Percentiles rank a stretch among this genome's conserved stretches.
These are phyloP conservation scores for Catharus bicknelli DNA, from an alignment of 2,113 vertebrate species.

Conservation along the genomic window DNA sequence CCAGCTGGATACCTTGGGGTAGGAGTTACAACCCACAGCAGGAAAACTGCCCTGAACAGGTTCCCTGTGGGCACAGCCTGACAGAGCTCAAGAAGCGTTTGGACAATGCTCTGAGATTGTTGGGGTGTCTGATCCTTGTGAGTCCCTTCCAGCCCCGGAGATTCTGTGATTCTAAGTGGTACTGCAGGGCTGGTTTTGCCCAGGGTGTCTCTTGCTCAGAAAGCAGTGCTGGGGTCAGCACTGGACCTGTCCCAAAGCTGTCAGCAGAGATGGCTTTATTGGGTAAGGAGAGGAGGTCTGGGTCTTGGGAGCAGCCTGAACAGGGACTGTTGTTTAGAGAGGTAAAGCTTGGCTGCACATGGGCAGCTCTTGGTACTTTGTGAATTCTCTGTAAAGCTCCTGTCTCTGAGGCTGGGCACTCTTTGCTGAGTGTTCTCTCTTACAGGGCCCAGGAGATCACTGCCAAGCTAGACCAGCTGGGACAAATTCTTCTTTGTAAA, in stretches of 20 bases:
- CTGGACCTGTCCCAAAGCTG: fast-evolving
- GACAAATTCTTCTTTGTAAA: not conserved
- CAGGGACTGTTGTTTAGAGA: not conserved
- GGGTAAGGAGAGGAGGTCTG: not conserved
- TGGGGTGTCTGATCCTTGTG: not conserved
- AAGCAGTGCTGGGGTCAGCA: not conserved
- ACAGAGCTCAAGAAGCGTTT: not conserved
- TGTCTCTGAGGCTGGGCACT: not conserved
- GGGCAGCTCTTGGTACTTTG: not conserved
- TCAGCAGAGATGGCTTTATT: not conserved
- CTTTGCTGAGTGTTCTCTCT: not conserved
- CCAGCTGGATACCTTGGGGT: not conserved
- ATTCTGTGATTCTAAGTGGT: not conserved
- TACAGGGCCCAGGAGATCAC: not conserved
- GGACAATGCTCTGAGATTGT: not conserved
- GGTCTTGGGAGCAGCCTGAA: not conserved
- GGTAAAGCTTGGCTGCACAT: not conserved
- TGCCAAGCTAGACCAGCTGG: not conserved
- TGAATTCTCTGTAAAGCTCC: not conserved
- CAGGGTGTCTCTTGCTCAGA: not conserved
- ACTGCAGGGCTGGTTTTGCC: not conserved
- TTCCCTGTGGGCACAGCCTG: not conserved
- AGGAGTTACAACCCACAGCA: not conserved
- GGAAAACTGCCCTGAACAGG: not conserved
- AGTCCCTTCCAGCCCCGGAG: not conserved